Conservation (phyloP, 1,140 invertebrate genomes). For the Chymomyza costata region DNA sequence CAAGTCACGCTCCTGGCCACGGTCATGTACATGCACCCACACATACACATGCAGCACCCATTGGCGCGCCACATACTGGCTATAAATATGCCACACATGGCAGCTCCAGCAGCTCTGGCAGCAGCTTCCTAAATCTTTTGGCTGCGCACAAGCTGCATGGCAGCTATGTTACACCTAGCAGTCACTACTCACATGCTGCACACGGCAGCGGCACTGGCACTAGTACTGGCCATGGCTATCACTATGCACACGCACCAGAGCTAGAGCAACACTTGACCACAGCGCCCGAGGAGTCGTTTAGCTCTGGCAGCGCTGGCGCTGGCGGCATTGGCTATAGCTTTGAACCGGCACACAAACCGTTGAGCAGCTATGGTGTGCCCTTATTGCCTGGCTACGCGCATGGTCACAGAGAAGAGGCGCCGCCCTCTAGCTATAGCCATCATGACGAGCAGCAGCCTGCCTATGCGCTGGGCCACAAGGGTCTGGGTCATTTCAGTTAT, state of each 20-base stretch:
- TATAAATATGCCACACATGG: constrained; percentile 8
- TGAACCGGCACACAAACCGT: constrained; percentile 32
- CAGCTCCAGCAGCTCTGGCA: not conserved
- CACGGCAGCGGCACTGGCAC: constrained; percentile 10
- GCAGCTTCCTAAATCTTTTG: constrained; percentile 9
- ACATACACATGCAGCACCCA: not conserved
- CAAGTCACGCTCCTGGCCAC: constrained; percentile 1
- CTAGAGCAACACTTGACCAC: too few relatives aligned
- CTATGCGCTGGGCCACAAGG: constrained; percentile 64
- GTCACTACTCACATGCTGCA: constrained; percentile 42
- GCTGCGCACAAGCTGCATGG: constrained; percentile 32
- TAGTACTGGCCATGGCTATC: not conserved
- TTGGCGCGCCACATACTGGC: not conserved
- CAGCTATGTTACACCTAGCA: constrained; percentile 1
- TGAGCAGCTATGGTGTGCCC: constrained; percentile 53
- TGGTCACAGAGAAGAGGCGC: constrained; percentile 15
- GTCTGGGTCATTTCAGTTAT: constrained; percentile 62
- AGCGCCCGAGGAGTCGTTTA: too few relatives aligned
- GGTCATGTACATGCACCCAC: constrained; percentile 16
- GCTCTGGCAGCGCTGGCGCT: constrained; percentile 4
- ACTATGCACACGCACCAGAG: constrained; percentile 12
- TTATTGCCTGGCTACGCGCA: constrained; percentile 50
- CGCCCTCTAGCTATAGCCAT: constrained; percentile 6
- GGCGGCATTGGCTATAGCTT: constrained; percentile 37
- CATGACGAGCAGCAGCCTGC: constrained; percentile 37